phyloP scores from a whole-genome alignment of 2,113 vertebrate species.

The Chascanopsetta lugubris region DNA sequence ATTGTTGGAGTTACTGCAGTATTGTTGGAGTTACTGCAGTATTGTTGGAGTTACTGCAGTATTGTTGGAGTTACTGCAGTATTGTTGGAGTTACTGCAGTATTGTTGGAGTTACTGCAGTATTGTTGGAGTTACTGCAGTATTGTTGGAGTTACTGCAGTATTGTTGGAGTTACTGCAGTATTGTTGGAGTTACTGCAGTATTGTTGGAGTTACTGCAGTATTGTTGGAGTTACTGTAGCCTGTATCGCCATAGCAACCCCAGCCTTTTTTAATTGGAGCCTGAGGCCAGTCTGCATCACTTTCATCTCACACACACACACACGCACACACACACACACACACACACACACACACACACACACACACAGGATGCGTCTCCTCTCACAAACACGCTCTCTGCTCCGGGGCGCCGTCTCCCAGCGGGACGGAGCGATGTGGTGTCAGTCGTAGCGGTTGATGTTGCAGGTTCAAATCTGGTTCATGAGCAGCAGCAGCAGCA shows the following conservation, averaged over 20 bases:
- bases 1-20: not conserved
- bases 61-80: not conserved
- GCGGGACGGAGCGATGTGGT: slow-evolving; percentile 81
- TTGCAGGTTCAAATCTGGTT: slow-evolving; percentile 14
- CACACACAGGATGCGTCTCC: not conserved
- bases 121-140: not conserved
- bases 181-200: not conserved
- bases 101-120: not conserved
- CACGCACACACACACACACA: not conserved
- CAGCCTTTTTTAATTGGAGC: slow-evolving; percentile 96
- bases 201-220: not conserved
- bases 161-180: no score
- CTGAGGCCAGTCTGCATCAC: slow-evolving; percentile 89
- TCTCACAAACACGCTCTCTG: slow-evolving; percentile 84
- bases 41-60: not conserved
- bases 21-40: no score
- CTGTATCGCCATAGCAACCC: slow-evolving; percentile 55
- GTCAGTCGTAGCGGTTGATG: slow-evolving; percentile 83
- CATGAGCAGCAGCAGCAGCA: no score
- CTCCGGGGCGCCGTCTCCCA: not conserved
- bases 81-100: not conserved
- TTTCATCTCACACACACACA: no score
- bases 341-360: not conserved
- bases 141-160: not conserved
- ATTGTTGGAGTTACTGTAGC: not conserved